A percentile compares a stretch with the other conserved stretches of the same genome.
Evolutionary conservation across 2,113 vertebrate species (phyloP).

Genomic region (Phalacrocorax brasilianus): DNA sequence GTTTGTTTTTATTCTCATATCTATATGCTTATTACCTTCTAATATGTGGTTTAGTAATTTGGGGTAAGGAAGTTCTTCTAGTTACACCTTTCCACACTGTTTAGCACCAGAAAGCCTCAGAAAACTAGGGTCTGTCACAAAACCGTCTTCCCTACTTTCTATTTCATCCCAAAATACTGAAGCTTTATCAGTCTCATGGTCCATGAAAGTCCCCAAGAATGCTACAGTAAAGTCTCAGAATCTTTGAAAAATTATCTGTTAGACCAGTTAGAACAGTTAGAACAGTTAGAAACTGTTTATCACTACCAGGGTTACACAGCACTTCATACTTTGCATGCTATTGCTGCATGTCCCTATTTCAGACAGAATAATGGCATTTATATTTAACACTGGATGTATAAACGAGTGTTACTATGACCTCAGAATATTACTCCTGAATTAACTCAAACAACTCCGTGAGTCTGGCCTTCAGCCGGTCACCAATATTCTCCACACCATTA

Average conservation of each 20-base stretch:
- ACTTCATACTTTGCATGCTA: neutral
- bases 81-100: neutral
- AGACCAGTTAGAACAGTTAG: too few relatives aligned
- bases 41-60: neutral
- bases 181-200: neutral
- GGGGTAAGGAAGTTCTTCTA: neutral
- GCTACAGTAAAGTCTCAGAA: neutral
- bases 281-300: neutral
- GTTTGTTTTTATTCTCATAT: neutral
- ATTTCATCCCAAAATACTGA: neutral
- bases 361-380: neutral
- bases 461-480: neutral
- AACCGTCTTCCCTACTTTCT: neutral
- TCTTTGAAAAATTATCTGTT: neutral
- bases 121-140: neutral
- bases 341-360: neutral
- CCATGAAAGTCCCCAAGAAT: neutral
- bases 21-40: neutral
- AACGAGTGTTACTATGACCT: neutral
- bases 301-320: neutral
- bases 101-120: neutral
- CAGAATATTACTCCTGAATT: neutral
- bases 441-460: neutral
- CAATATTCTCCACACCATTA: conserved; percentile 28
- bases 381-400: neutral